Evolutionary conservation across 2,888 invertebrate genomes (phyloP).

Genomic region (Hemithea aestivaria): DNA sequence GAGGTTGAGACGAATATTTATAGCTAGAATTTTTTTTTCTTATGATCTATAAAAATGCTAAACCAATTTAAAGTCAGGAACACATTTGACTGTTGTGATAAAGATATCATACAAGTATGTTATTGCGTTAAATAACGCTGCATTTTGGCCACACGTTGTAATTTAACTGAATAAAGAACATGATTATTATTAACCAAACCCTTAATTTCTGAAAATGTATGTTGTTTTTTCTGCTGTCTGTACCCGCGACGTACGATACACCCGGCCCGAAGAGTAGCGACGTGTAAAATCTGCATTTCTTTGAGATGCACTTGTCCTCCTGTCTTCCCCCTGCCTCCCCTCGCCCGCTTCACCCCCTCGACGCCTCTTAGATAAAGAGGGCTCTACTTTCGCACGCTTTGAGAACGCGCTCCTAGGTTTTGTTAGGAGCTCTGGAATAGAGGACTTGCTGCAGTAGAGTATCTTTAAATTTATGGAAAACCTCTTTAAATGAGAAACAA

Average conservation of each 20-base stretch:
- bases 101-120: too few relatives aligned
- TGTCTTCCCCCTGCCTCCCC: slow-evolving; percentile 25
- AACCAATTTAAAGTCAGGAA: too few relatives aligned
- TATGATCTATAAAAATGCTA: too few relatives aligned
- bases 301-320: slow-evolving; percentile 77
- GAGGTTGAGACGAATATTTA: too few relatives aligned
- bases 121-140: too few relatives aligned
- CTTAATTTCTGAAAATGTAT: too few relatives aligned
- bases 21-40: too few relatives aligned
- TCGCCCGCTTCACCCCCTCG: slow-evolving; percentile 33
- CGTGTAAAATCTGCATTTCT: slow-evolving; percentile 80
- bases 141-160: too few relatives aligned
- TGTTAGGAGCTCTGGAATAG: slow-evolving; percentile 49
- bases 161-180: too few relatives aligned
- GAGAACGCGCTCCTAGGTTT: slow-evolving; percentile 62
- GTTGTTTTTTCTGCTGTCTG: slow-evolving; percentile 32
- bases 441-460: slow-evolving; percentile 3
- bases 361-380: slow-evolving; percentile 73
- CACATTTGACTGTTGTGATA: too few relatives aligned
- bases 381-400: slow-evolving; percentile 75
- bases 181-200: too few relatives aligned
- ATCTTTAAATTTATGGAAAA: background rate
- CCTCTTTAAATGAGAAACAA: too few relatives aligned
- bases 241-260: slow-evolving; percentile 56
- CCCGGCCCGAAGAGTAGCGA: slow-evolving; percentile 73